phyloP scores from a whole-genome alignment of 2,888 invertebrate species.

The Orthosia incerta region DNA sequence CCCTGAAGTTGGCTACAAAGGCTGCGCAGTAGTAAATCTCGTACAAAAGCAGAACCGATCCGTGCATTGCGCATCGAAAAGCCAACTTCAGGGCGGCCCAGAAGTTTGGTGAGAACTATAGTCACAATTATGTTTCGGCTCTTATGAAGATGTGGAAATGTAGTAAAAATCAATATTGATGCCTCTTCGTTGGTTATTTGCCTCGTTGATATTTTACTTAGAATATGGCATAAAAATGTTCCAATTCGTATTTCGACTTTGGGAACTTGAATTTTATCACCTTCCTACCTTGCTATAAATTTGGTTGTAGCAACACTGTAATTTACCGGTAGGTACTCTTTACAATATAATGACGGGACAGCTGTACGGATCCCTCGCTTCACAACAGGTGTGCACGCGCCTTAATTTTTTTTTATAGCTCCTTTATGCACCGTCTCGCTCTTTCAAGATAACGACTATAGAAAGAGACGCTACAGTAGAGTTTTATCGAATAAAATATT shows the following conservation, averaged over 20 bases:
- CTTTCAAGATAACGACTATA: constrained; percentile 61
- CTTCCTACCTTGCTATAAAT: constrained; percentile 30
- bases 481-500: constrained; percentile 43
- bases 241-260: background rate
- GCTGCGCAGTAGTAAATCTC: too few relatives aligned
- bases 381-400: constrained; percentile 84
- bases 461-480: constrained; percentile 37
- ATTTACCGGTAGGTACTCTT: constrained; percentile 69
- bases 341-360: constrained; percentile 77
- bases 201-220: background rate
- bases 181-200: background rate
- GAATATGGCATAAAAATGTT: background rate
- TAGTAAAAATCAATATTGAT: background rate
- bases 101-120: too few relatives aligned
- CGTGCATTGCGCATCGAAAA: too few relatives aligned
- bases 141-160: background rate
- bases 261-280: constrained; percentile 8
- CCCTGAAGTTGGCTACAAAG: too few relatives aligned
- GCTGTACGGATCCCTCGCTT: constrained; percentile 73
- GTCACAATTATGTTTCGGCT: background rate
- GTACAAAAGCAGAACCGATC: too few relatives aligned
- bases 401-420: constrained; percentile 64
- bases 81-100: too few relatives aligned
- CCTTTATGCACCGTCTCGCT: constrained; percentile 65
- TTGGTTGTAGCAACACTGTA: constrained; percentile 36